A percentile compares a stretch with the other conserved stretches of the same genome.
Evolutionary conservation across 2,113 vertebrate species (phyloP).

Genomic region (Nyctibius bracteatus): DNA sequence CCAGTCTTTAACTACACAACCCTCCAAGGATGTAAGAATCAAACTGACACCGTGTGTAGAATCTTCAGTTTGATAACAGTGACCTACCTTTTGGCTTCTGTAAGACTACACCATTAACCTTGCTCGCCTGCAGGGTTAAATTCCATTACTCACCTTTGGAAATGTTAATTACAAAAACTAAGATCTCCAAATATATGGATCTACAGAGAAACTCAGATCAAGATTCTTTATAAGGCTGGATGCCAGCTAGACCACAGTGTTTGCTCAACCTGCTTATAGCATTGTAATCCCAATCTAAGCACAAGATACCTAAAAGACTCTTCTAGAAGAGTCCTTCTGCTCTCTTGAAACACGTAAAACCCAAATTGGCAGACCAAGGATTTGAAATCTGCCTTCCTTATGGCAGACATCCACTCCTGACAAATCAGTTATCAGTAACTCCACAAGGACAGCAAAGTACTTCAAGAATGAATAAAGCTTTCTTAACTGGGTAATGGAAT

Average conservation of each 20-base stretch:
- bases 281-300: accelerated
- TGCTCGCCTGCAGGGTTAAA: not conserved
- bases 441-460: not conserved
- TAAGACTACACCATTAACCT: not conserved
- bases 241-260: not conserved
- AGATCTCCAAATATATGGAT: not conserved
- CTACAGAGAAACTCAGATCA: not conserved
- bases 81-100: not conserved
- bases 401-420: not conserved
- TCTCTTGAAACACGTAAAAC: not conserved
- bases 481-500: not conserved
- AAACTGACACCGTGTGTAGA: not conserved
- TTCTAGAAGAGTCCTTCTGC: not conserved
- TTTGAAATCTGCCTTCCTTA: not conserved
- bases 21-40: not conserved
- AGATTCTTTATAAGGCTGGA: not conserved
- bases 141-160: not conserved
- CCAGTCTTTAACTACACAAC: not conserved
- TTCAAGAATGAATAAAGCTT: not conserved
- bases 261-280: not conserved
- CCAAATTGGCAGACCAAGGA: not conserved
- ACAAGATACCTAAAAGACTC: not conserved
- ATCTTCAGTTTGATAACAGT: not conserved
- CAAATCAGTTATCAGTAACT: not conserved
- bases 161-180: not conserved